Evolutionary conservation across 64 coral and sea anemone species (phyloP).

Genomic region (Actinia equina): DNA sequence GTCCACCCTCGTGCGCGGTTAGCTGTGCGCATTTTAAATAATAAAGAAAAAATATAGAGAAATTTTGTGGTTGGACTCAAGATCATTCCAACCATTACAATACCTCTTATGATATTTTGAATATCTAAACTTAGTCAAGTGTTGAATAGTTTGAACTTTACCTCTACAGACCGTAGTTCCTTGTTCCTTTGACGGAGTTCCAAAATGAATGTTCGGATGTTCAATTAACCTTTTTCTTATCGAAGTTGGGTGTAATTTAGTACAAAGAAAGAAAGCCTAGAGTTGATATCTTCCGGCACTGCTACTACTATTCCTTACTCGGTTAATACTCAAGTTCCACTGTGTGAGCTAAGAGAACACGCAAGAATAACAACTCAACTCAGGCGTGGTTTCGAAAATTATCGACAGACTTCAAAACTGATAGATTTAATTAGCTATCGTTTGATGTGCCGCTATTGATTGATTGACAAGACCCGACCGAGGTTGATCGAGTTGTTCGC

Average conservation of each 20-base stretch:
- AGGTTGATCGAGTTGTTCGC: constrained; percentile 33
- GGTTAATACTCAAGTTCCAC: neutral
- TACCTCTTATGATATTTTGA: neutral
- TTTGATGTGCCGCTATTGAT: constrained; percentile 70
- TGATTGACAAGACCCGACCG: constrained; percentile 23
- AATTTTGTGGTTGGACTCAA: neutral
- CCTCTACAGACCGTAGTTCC: neutral
- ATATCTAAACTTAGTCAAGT: neutral
- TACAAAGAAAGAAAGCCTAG: neutral
- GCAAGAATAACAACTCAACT: constrained; percentile 42
- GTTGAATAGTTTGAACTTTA: neutral
- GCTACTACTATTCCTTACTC: neutral
- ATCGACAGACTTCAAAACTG: constrained; percentile 68
- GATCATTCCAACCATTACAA: neutral
- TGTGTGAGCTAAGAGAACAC: constrained; percentile 21
- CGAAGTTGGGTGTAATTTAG: neutral
- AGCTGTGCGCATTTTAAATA: neutral
- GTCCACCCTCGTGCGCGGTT: neutral
- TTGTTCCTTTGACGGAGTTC: neutral
- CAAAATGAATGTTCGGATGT: neutral
- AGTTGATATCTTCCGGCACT: neutral
- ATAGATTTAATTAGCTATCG: constrained; percentile 57
- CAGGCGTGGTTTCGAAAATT: constrained; percentile 76
- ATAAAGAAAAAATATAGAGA: neutral
- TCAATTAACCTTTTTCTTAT: neutral